Conservation (phyloP, 2,113 vertebrate genomes). For the Nycticryphes semicollaris region DNA sequence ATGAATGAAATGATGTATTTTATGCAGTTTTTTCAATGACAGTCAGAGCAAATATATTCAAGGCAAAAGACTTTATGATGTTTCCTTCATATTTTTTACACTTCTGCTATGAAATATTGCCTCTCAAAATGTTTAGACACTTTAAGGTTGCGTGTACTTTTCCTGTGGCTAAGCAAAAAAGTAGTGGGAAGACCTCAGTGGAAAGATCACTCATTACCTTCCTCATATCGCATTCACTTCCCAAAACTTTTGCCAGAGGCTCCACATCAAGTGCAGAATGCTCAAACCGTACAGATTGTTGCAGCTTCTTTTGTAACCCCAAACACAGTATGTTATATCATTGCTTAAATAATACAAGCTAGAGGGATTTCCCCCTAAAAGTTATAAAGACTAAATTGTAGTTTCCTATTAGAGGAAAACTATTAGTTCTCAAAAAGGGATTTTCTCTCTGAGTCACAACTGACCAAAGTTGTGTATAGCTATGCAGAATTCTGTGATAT, state of each 20-base stretch:
- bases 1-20: not conserved
- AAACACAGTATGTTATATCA: not conserved
- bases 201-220: not conserved
- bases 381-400: not conserved
- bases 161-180: not conserved
- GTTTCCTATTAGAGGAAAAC: not conserved
- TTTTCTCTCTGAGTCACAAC: not conserved
- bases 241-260: not conserved
- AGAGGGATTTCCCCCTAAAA: not conserved
- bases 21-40: not conserved
- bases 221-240: not conserved
- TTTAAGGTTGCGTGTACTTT: not conserved
- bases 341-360: not conserved
- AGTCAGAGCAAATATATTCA: not conserved
- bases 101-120: not conserved
- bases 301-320: not conserved
- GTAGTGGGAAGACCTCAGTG: not conserved
- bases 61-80: not conserved
- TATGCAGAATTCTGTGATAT: not conserved
- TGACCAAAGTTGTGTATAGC: rapidly evolving
- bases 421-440: not conserved
- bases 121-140: not conserved
- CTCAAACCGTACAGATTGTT: not conserved
- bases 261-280: not conserved
- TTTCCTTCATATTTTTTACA: not conserved